phyloP scores from a whole-genome alignment of 1,140 invertebrate species.

The Drosophila miranda region DNA sequence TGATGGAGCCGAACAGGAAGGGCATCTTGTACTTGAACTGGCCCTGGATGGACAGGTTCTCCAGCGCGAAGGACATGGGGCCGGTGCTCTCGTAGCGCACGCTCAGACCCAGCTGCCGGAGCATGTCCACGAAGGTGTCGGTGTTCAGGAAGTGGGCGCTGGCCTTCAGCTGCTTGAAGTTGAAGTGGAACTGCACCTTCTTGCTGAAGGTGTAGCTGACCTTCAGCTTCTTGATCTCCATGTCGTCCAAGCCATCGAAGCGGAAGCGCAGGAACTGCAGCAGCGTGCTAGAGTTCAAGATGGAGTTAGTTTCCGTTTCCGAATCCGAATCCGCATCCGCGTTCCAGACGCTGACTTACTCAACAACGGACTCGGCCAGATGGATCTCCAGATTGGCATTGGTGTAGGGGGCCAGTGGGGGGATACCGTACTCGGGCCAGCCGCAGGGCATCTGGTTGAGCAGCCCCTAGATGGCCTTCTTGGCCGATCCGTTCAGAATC shows the following conservation, averaged over 20 bases:
- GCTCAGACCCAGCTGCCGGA: slow-evolving; percentile 57
- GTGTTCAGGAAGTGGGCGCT: slow-evolving; percentile 61
- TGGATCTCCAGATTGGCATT: slow-evolving; percentile 71
- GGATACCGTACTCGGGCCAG: slow-evolving; percentile 70
- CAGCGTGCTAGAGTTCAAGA: slow-evolving; percentile 25
- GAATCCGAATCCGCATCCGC: no score
- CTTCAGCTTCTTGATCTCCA: slow-evolving; percentile 73
- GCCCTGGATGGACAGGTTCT: slow-evolving; percentile 69
- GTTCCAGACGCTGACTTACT: slow-evolving; percentile 52
- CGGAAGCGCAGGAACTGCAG: slow-evolving; percentile 76
- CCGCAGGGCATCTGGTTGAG: slow-evolving; percentile 71
- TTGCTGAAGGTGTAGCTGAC: slow-evolving; percentile 78
- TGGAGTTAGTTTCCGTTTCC: not conserved
- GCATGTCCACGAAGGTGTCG: slow-evolving; percentile 63
- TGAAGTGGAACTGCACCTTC: slow-evolving; percentile 71
- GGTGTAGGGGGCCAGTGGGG: slow-evolving; percentile 76
- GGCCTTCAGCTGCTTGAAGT: slow-evolving; percentile 56
- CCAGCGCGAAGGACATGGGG: slow-evolving; percentile 59
- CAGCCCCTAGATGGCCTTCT: slow-evolving; percentile 66
- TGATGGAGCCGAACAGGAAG: slow-evolving; percentile 74
- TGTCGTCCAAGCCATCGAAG: slow-evolving; percentile 70
- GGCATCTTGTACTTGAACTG: slow-evolving; percentile 81
- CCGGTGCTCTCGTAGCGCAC: slow-evolving; percentile 72
- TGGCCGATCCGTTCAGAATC: slow-evolving; percentile 71
- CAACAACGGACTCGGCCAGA: slow-evolving; percentile 62